Evolutionary conservation across 2,888 invertebrate genomes (phyloP), one percentile per base, ranked within the genome.

Genomic region (Agriopis leucophaearia): DNA sequence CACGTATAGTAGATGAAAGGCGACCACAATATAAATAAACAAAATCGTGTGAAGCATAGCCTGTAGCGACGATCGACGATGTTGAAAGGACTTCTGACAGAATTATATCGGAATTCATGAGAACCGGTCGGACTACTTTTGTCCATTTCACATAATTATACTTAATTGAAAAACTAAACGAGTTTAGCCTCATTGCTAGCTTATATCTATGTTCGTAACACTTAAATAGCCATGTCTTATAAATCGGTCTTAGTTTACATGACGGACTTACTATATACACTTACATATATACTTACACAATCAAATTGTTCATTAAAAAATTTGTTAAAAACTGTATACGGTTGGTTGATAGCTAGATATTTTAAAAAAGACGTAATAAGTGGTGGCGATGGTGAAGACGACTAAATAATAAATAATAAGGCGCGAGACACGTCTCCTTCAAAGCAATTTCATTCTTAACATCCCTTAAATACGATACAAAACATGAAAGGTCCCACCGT

Each of bases 1-100:
- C 92, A 92, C 91, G 90, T 90, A 89, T 86, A 90, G 92, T 88
- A 90, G 92, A 93, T 93, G 92, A 92, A 93, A 92, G 92, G 90
- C 87, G 85, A 81, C 84, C 87, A 89, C 84, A 90, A 88, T 86
- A 92, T 89, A 92, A 92, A 93, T 92, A 92, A 92, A 93, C 89
- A 88, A 88, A 70, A 89, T 88, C 82, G 87, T 88, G 86, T 86
- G 88, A 87, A 87, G 85, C 83, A 84, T 81, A 79, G 79, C 80
- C 86, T 85, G 82, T 78, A 82, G 85, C 83, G 82, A 84, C 82
- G 85, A 83, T 81, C 48, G 80, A 83, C 58, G 80, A 82, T 82
- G 85, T 84, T 85, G 84, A 90, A 88, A 86, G 86, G 85, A 84
- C 82, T 82, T 81, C 78, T 83, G 86, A 89, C 79, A 79, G 84